Percentiles rank a stretch among this genome's conserved stretches.
Conservation (phyloP, 2,888 invertebrate species). For the Dasysyrphus tricinctus region DNA sequence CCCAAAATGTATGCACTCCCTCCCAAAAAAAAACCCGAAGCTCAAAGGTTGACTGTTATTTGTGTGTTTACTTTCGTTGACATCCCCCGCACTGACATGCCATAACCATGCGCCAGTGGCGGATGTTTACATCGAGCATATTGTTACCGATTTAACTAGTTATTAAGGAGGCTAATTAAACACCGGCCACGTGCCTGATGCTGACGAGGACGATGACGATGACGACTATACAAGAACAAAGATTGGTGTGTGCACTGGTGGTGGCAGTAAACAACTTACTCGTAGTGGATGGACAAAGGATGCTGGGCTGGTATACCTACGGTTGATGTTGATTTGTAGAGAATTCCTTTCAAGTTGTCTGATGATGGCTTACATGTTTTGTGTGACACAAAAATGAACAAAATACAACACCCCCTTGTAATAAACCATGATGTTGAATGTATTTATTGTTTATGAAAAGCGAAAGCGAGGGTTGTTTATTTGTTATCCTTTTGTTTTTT, state of each 20-base stretch:
- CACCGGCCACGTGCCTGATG: slow-evolving; percentile 76
- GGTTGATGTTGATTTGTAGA: slow-evolving; percentile 24
- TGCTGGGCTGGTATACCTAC: slow-evolving; percentile 46
- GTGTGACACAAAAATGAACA: slow-evolving; percentile 53
- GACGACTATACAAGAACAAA: slow-evolving; percentile 36
- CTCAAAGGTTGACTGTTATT: slow-evolving; percentile 34
- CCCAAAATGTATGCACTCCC: slow-evolving; percentile 13
- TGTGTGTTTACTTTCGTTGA: slow-evolving; percentile 47
- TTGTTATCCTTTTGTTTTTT: neutral
- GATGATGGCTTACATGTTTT: slow-evolving; percentile 21
- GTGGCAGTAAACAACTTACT: slow-evolving; percentile 69
- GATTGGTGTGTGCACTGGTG: slow-evolving; percentile 51
- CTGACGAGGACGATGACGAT: slow-evolving; percentile 19
- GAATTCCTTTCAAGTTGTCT: slow-evolving; percentile 64
- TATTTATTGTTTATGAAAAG: neutral
- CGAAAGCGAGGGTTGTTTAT: slow-evolving; percentile 30
- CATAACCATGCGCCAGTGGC: neutral
- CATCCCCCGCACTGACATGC: slow-evolving; percentile 9
- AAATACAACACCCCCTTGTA: slow-evolving; percentile 39
- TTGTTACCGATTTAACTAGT: slow-evolving; percentile 76
- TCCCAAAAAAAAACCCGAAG: neutral
- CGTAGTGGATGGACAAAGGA: slow-evolving; percentile 54
- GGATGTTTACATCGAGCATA: slow-evolving; percentile 73
- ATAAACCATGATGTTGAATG: neutral
- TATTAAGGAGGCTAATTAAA: slow-evolving; percentile 77